phyloP scores from a whole-genome alignment of 2,113 vertebrate species.

The Cryptomyrus ogoouensis region DNA sequence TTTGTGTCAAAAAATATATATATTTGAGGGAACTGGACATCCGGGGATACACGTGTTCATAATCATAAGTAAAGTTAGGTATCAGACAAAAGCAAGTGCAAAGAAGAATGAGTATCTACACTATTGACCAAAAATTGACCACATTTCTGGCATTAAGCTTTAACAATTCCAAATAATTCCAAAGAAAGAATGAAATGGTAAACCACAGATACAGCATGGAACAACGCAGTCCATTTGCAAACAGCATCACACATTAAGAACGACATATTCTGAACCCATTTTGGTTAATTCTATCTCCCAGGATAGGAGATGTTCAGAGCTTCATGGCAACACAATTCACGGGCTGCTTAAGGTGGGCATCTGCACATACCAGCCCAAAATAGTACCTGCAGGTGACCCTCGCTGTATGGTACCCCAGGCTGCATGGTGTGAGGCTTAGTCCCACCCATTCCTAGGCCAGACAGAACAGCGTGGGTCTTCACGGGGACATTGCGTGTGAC shows the following conservation, averaged over 20 bases:
- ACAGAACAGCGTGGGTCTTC: neutral
- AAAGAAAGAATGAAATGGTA: neutral
- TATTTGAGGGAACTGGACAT: neutral
- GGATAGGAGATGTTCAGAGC: neutral
- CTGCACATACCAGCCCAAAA: neutral
- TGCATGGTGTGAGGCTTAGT: neutral
- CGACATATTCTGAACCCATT: neutral
- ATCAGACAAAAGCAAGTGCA: neutral
- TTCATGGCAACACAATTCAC: neutral
- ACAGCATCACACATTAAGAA: neutral
- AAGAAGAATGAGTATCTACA: neutral
- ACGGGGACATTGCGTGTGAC: neutral
- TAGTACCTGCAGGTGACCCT: neutral
- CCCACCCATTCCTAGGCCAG: neutral
- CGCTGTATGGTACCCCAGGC: neutral
- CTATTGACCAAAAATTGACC: neutral
- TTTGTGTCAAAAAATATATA: neutral
- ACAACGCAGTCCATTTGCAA: neutral
- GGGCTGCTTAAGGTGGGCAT: neutral
- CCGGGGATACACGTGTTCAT: neutral
- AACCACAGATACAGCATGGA: neutral
- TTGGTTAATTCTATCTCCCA: neutral
- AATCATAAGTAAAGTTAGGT: neutral
- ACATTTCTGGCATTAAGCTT: too few relatives aligned
- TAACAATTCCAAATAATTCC: neutral